Evolutionary conservation across 2,888 invertebrate species (phyloP).

Genomic region (Tinea trinotella): DNA sequence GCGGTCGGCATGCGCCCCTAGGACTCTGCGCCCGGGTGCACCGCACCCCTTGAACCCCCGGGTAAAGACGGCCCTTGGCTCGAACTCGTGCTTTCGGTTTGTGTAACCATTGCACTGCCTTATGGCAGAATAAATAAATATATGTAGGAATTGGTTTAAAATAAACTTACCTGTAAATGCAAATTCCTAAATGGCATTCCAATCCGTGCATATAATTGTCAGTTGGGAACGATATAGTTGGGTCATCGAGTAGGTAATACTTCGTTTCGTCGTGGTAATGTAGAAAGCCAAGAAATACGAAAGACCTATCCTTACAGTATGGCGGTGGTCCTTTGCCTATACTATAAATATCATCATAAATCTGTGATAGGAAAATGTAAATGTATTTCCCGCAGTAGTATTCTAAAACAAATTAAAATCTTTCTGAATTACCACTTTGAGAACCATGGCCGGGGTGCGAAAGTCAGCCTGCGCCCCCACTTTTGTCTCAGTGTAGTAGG

Average conservation of each 20-base stretch:
- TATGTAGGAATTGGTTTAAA: too few relatives aligned
- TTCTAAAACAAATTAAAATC: slow-evolving; percentile 2
- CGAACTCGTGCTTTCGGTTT: too few relatives aligned
- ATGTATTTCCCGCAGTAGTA: slow-evolving; percentile 16
- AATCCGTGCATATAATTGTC: slow-evolving; percentile 18
- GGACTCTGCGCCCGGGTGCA: too few relatives aligned
- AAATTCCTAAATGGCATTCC: slow-evolving; percentile 17
- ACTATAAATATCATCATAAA: slow-evolving; percentile 16
- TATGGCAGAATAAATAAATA: too few relatives aligned
- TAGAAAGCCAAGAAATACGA: slow-evolving; percentile 18
- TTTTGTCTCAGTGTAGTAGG: too few relatives aligned
- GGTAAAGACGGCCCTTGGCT: too few relatives aligned
- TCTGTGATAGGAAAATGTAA: slow-evolving; percentile 5
- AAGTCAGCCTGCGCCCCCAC: too few relatives aligned
- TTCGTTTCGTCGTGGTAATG: slow-evolving; percentile 16
- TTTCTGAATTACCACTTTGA: neutral
- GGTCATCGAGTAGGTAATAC: slow-evolving; percentile 18
- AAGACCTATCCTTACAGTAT: slow-evolving; percentile 6
- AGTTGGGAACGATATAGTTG: slow-evolving; percentile 17
- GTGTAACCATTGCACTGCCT: too few relatives aligned
- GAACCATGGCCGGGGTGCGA: too few relatives aligned
- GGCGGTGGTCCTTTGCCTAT: slow-evolving; percentile 12
- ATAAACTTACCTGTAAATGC: slow-evolving; percentile 18
- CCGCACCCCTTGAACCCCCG: too few relatives aligned
- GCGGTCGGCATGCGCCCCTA: too few relatives aligned